Base-by-base conservation (phyloP, 2,888 invertebrate species). In the Torymus aiolomorphi region DNA sequence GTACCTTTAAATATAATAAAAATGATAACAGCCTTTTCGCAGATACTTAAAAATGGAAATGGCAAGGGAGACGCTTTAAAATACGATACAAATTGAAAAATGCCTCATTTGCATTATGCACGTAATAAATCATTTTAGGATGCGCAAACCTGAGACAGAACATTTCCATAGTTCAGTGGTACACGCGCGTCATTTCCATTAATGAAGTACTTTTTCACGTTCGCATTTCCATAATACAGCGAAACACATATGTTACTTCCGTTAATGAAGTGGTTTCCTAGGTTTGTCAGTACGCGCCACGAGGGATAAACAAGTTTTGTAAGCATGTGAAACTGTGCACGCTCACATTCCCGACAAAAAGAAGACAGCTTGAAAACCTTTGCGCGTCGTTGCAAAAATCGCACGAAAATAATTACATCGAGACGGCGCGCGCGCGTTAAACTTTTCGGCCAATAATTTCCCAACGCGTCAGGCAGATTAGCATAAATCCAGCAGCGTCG, bases 171-270 rank as follows among this genome's bases (percentile, higher is more conserved):
- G 71, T 71, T 59, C 59, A 69, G 52, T 20, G 14, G 51, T 65
- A 59, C 65, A 51, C 51, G 52, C 52, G 49, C 71, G 70, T 71
- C 65, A 71, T 77, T 65, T 71, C 71, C 71, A 77, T 77, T 77
- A 71, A 77, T 65, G 77, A 77, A 71, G 77, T 71, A 71, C 65
- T 71, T 71, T 77, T 77, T 71, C 70, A 57, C 69, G 49, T 56
- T 52, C 11, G 16, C 69, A 67, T 69, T 62, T 69, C 69, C 76
- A 69, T 76, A 69, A 69, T 31, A 42, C n/a, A 69, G 52, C 51
- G 54, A 20, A 51, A 77, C 56, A 57, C 69, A 57, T 65, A 49
- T 59, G 51, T 65, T 70, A 54, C 77, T 65, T 63, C 70, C 59
- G 24, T 24, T 76, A 71, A 76, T 76, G 63, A 76, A 76, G 76